Base-by-base conservation (phyloP, 2,888 invertebrate species). In the Drosophila nr. perissopoda region DNA sequence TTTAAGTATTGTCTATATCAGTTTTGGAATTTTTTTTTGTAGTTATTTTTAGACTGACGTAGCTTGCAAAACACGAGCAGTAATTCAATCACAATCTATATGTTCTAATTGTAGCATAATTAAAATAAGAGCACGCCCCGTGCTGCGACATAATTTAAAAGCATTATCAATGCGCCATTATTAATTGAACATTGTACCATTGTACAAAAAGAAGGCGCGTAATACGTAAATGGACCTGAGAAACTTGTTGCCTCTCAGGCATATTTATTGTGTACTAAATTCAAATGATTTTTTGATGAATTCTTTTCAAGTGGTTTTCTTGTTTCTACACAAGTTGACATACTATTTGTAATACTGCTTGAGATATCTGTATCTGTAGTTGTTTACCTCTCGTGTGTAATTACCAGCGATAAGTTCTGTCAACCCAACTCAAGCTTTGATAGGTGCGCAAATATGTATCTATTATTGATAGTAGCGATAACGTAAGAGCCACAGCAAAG, bases 41-140 rank as follows among this genome's bases (percentile, higher is more conserved):
- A 11, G 10, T 64, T 46, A 61, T 60, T 64, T 58, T 70, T 58
- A 38, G 25, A 34, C 54, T 52, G 64, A 65, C 77, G 60, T 68
- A 76, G 60, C 40, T 52, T 62, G 29, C 70, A 67, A 81, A 73
- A 67, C 66, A 67, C 34, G 36, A 61, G 11, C 27, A 60, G 34
- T 34, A 36, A 34, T 48, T 29, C 11, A 63, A 29, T 13, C 51
- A 57, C 40, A 70, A 62, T 51, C 61, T 60, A 36, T 54, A 53
- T 68, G 42, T 70, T 81, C 81, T 77, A 79, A 77, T 79, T 81
- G 69, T 70, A 46, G 58, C 59, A 70, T 77, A 77, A 81, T 79
- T 79, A 62, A 81, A 79, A 53, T 64, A 18, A 40, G 51, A 29
- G 7, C 48, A 21, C 54, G 51, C 16, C 18, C 36, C 33, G 42